Base-by-base conservation (phyloP, 2,888 invertebrate species). In the Eupithecia dodoneata region DNA sequence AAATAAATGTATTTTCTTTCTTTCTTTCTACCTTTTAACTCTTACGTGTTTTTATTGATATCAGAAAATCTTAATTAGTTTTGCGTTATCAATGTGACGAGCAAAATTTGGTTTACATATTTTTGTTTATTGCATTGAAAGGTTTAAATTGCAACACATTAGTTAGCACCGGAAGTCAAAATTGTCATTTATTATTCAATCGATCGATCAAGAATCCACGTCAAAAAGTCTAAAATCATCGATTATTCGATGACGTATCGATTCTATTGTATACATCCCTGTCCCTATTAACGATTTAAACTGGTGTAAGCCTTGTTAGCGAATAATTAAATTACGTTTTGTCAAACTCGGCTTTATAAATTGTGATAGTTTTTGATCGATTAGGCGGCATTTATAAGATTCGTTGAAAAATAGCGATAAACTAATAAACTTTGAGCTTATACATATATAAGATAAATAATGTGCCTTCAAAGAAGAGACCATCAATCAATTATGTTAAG, bases 221-320 rank as follows among this genome's bases (percentile, higher is more conserved):
- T 69, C 74, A 74, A 72, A 74, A 12, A 42, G 7, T 71, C 42
- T 45, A 42, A 45, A 69, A 69, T 45, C 47, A 73, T 44, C 80
- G 73, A 72, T 77, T 77, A 76, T 66, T 79, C 67, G 74, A 72
- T 81, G 82, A 82, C 79, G 63, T 76, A 82, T 82, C 18, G 74
- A 55, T 75, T 79, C 71, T 76, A 75, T 71, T 71, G 72, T 59
- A 49, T 70, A 77, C 75, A 47, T 70, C 69, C 18, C 45, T 70
- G 18, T 70, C 69, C 18, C 45, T 70, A 18, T 70, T 66, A 66
- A 3, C 52, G 44, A 74, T 78, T 76, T 69, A 63, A 73, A 78
- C 67, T 49, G 71, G 42, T 71, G 59, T 49, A 42, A 70, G 9
- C 44, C 18, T 42, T 66, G 65, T 74, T 74, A 13, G 72, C 30